Evolutionary conservation across 2,797 vertebrate genomes (phyloP).

Genomic region (Naso thynnoides): DNA sequence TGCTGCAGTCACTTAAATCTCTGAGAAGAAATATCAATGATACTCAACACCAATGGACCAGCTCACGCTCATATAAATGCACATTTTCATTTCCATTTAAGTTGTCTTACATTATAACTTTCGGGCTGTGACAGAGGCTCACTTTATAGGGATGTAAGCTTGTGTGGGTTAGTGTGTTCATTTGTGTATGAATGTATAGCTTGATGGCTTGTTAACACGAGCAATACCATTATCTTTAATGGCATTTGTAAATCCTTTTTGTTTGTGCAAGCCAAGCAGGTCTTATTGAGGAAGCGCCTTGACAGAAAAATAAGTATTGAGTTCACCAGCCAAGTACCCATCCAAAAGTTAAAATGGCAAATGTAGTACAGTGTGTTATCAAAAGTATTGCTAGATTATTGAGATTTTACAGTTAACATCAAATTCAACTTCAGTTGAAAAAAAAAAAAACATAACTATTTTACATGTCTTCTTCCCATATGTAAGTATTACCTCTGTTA

Average conservation of each 20-base stretch:
- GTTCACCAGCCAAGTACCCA: constrained; percentile 46
- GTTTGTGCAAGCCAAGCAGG: constrained; percentile 62
- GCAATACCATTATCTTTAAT: constrained; percentile 59
- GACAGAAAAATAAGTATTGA: constrained; percentile 24
- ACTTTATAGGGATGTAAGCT: constrained; percentile 25
- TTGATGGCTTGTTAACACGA: constrained; percentile 52
- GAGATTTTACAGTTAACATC: constrained; percentile 13
- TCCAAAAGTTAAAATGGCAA: constrained; percentile 48
- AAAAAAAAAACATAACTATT: background rate
- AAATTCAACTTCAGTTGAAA: background rate
- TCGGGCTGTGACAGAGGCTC: background rate
- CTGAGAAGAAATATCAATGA: constrained; percentile 5
- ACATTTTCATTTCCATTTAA: background rate
- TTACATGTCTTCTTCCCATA: background rate
- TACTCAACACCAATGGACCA: background rate
- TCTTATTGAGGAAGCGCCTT: constrained; percentile 31
- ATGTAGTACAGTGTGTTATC: constrained; percentile 13
- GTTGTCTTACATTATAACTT: background rate
- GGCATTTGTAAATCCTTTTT: constrained; percentile 44
- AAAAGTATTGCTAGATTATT: background rate
- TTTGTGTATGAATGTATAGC: constrained; percentile 38
- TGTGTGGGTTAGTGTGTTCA: constrained; percentile 18
- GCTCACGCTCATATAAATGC: background rate
- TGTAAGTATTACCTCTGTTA: background rate
- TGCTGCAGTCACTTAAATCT: background rate